Conservation (phyloP, 2,797 vertebrate genomes). For the Semaprochilodus insignis region DNA sequence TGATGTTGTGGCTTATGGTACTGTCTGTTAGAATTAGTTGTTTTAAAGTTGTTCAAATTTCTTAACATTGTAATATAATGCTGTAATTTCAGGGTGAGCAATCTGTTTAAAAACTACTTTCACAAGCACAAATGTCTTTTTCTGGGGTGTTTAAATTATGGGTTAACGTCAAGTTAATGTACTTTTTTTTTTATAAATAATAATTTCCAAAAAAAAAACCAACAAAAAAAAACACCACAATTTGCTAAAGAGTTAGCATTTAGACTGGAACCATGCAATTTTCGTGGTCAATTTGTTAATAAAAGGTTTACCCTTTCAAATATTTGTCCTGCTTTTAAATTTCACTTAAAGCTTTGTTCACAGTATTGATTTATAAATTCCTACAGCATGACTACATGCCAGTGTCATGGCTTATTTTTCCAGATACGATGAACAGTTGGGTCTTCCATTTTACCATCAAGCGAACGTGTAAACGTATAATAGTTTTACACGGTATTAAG, state of each 20-base stretch:
- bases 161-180: slow-evolving; percentile 76
- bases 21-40: slow-evolving; percentile 78
- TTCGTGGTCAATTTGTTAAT: slow-evolving; percentile 83
- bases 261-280: slow-evolving; percentile 81
- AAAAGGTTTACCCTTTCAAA: slow-evolving; percentile 77
- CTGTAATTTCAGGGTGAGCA: slow-evolving; percentile 82
- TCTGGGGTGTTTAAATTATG: slow-evolving; percentile 85
- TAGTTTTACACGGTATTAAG: not conserved
- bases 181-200: slow-evolving; percentile 79
- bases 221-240: slow-evolving; percentile 67
- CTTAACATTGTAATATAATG: slow-evolving; percentile 78
- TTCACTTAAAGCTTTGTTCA: not conserved
- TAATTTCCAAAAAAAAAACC: slow-evolving; percentile 75
- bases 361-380: not conserved
- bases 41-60: slow-evolving; percentile 75
- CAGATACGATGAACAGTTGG: not conserved
- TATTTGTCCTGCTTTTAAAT: slow-evolving; percentile 2
- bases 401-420: not conserved
- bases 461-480: not conserved
- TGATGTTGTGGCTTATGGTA: slow-evolving; percentile 83
- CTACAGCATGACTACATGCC: not conserved
- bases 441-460: not conserved
- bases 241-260: slow-evolving; percentile 83
- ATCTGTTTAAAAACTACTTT: slow-evolving; percentile 79
- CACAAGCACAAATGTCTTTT: slow-evolving; percentile 83